phyloP scores from a whole-genome alignment of 2,888 invertebrate species.

The Drosophila prostipennis region DNA sequence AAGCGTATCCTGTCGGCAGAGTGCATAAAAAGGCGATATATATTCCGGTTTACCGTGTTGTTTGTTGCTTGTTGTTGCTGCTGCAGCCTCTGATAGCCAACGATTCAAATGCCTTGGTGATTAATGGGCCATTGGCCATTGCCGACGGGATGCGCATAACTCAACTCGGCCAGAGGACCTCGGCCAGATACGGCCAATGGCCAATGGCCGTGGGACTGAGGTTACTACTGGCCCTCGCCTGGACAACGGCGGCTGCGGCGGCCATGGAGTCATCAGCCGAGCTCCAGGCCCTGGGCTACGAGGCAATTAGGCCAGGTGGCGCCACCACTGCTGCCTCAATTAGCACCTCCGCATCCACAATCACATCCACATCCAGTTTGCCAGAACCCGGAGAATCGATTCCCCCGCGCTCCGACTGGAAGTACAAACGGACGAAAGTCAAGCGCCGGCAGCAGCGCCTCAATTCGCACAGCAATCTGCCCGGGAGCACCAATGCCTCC shows the following conservation, averaged over 20 bases:
- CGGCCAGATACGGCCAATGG: constrained; percentile 51
- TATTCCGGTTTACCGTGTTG: constrained; percentile 29
- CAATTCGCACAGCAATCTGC: constrained; percentile 68
- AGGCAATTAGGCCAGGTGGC: constrained; percentile 48
- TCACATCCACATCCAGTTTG: neutral
- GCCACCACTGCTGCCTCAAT: constrained; percentile 43
- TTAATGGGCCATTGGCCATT: constrained; percentile 77
- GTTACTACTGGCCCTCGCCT: constrained; percentile 44
- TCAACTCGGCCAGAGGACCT: constrained; percentile 52
- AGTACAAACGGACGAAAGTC: constrained; percentile 73
- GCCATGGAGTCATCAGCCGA: constrained; percentile 72
- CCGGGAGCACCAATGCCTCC: constrained; percentile 44
- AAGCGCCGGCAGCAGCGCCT: constrained; percentile 71
- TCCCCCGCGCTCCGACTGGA: constrained; percentile 55
- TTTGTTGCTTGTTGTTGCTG: constrained; percentile 47
- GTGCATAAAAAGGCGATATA: constrained; percentile 70
- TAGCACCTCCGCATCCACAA: constrained; percentile 19
- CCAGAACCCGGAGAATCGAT: neutral
- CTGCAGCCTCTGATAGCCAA: constrained; percentile 49
- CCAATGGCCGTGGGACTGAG: constrained; percentile 25
- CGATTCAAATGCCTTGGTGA: constrained; percentile 76
- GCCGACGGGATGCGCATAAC: constrained; percentile 79
- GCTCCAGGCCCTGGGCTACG: constrained; percentile 41
- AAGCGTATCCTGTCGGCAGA: constrained; percentile 63
- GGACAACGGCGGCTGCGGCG: constrained; percentile 41